phyloP scores from a whole-genome alignment of 2,888 invertebrate species.

The Nomada lathburiana region DNA sequence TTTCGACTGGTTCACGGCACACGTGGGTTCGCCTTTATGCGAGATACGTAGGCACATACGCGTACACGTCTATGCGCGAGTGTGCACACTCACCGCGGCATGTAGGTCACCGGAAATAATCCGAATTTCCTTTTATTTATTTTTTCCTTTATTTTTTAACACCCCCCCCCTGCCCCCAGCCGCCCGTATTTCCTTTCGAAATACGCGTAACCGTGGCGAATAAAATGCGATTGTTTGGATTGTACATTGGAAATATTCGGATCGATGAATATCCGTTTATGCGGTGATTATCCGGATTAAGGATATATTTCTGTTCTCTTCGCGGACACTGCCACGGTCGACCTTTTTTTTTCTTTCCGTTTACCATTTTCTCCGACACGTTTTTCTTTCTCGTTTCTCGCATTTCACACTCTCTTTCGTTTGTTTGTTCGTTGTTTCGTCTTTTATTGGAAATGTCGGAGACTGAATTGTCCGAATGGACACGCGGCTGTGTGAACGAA shows the following conservation, averaged over 20 bases:
- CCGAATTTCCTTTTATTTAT: slow-evolving; percentile 43
- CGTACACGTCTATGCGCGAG: neutral
- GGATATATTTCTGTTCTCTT: slow-evolving; percentile 17
- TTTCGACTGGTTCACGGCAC: slow-evolving; percentile 27
- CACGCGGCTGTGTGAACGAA: slow-evolving; percentile 4
- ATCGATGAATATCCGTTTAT: slow-evolving; percentile 52
- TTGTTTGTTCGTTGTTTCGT: neutral
- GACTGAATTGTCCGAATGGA: neutral
- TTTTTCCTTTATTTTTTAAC: slow-evolving; percentile 41
- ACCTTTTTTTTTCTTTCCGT: neutral
- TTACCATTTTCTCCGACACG: neutral
- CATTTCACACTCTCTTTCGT: neutral
- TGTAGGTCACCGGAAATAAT: slow-evolving; percentile 57
- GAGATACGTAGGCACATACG: slow-evolving; percentile 8
- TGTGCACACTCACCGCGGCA: slow-evolving; percentile 6
- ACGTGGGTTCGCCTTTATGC: slow-evolving; percentile 43
- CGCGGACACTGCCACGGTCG: neutral
- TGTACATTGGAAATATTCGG: slow-evolving; percentile 31
- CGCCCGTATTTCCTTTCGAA: slow-evolving; percentile 11
- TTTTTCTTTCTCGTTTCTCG: neutral
- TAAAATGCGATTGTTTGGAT: slow-evolving; percentile 48
- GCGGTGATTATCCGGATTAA: slow-evolving; percentile 36
- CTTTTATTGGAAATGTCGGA: neutral
- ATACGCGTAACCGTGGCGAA: slow-evolving; percentile 25
- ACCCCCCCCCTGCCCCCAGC: slow-evolving; percentile 7